phyloP scores from a whole-genome alignment of 2,888 invertebrate species.

The Brachypalpus laphriformis region DNA sequence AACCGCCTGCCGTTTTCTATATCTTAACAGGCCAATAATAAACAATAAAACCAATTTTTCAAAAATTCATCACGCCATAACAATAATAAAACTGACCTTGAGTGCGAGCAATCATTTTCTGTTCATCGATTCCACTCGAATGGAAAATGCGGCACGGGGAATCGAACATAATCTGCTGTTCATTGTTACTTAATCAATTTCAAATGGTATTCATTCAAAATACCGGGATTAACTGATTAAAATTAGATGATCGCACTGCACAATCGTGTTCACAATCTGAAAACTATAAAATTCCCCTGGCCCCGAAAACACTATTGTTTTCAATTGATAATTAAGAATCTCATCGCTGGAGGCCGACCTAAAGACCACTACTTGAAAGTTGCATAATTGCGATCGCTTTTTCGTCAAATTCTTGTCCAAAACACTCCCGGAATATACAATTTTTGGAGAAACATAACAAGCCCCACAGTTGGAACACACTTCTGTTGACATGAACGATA shows the following conservation, averaged over 20 bases:
- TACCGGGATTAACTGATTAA: not conserved
- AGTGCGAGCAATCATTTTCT: not conserved
- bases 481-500: too few relatives aligned
- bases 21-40: conserved; percentile 15
- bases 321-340: not conserved
- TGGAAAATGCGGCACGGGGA: not conserved
- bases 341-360: not conserved
- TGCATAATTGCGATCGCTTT: conserved; percentile 25
- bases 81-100: conserved; percentile 61
- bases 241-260: not conserved
- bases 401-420: not conserved
- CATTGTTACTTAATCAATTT: not conserved
- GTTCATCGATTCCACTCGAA: not conserved
- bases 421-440: not conserved
- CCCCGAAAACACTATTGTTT: not conserved
- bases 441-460: not conserved
- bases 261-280: not conserved
- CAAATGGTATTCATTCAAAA: not conserved
- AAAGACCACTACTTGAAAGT: not conserved
- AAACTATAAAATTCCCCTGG: not conserved
- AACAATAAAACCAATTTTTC: conserved; percentile 35
- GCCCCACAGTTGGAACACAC: not conserved
- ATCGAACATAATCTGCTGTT: not conserved
- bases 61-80: conserved; percentile 39
- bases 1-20: not conserved